phyloP scores from a whole-genome alignment of 2,113 vertebrate genomes.

The Macaca nemestrina region DNA sequence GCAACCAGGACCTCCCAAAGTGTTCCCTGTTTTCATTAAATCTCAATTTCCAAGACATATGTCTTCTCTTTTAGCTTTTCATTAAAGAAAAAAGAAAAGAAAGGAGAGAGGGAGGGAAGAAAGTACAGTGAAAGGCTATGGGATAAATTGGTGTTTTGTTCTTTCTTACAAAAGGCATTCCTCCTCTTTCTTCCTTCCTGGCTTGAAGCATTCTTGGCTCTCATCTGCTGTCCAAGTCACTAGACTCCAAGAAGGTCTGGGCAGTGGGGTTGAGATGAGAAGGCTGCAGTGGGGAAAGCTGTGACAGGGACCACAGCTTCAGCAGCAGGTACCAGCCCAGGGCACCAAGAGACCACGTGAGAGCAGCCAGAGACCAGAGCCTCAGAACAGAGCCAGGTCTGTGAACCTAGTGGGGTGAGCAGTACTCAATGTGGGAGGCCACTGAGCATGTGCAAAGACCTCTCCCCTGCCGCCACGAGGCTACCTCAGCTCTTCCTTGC shows the following conservation, averaged over 20 bases:
- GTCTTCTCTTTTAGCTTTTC: constrained; percentile 56
- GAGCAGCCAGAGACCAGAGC: not conserved
- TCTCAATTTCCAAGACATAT: constrained; percentile 67
- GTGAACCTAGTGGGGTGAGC: not conserved
- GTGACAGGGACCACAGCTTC: not conserved
- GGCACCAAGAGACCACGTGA: not conserved
- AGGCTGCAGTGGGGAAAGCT: not conserved
- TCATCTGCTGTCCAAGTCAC: not conserved
- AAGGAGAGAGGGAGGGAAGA: not conserved
- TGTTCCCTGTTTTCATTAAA: constrained; percentile 69
- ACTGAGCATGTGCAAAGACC: no score
- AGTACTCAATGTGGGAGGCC: rapidly evolving
- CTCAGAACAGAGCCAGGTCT: not conserved
- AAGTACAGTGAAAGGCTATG: not conserved
- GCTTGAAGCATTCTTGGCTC: not conserved
- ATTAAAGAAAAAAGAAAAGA: not conserved
- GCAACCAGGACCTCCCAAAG: constrained; percentile 30
- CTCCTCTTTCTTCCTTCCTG: not conserved
- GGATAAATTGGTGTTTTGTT: not conserved
- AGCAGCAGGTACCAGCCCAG: not conserved
- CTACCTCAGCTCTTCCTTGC: not conserved
- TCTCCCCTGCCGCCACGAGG: rapidly evolving
- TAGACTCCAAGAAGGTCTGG: not conserved
- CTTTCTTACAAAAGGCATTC: not conserved
- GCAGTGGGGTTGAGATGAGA: not conserved